Evolutionary conservation across 2,113 vertebrate species (phyloP), one percentile per base, ranked within the genome.

Genomic region (Podilymbus podiceps): DNA sequence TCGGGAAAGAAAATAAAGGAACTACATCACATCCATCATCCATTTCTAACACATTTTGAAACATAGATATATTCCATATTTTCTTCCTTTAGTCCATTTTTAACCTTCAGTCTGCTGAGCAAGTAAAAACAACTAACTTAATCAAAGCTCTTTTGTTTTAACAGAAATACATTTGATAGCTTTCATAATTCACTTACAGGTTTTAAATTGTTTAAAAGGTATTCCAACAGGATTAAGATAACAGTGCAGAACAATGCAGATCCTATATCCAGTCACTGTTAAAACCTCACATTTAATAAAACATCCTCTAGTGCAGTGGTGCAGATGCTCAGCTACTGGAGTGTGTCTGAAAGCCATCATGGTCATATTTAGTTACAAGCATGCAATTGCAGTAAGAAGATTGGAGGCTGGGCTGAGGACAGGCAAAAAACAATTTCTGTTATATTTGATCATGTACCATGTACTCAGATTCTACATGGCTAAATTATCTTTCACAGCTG

Each of bases 391-490:
- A 78, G 21, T 8, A 42, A 38, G 20, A 86, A 84, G 3, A 75
- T 9, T 75, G 28, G 53, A 49, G 22, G 21, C 23, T 6, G 8
- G 35, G 21, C 19, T 73, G 49, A 85, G 5, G 9, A 8, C 6
- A 82, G 33, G 15, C 18, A 31, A 50, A 69, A 91, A 30, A 23
- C 11, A 38, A 31, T 58, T 92, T 69, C 4, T 11, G 3, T 38
- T 73, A 7, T 38, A 8, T 73, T 68, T 35, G 49, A 49, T 42
- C 30, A 38, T 4, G 4, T 56, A 23, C 8, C 0, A 0, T 11
- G 3, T 20, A 87, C 27, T 74, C 69, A 75, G 30, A 69, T 67
- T 71, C 52, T 67, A 49, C 23, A 31, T 76, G 35, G 19, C 6
- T 72, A 72, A 79, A 78, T 56, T 77, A 35, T 31, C 11, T 49